Percentiles rank a stretch among this genome's conserved stretches.
Conservation (phyloP, 2,113 vertebrate species). For the Monopterus albus region DNA sequence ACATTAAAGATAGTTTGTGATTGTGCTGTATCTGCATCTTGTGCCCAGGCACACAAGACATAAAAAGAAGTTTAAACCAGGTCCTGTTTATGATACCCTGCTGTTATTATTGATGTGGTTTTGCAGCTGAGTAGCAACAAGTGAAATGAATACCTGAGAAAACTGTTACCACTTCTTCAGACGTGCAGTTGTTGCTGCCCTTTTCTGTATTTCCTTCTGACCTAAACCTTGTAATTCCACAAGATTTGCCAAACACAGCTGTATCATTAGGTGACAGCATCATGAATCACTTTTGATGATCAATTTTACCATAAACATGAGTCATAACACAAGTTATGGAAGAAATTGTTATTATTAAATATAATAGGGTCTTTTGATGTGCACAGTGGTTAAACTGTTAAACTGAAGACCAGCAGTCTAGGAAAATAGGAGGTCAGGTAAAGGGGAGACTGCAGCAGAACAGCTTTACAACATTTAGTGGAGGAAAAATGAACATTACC, state of each 20-base stretch:
- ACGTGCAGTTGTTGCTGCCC: neutral
- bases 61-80: neutral
- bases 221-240: slow-evolving; percentile 23
- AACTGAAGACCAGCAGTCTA: slow-evolving; percentile 22
- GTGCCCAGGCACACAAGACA: neutral
- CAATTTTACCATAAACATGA: too few species aligned
- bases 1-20: neutral
- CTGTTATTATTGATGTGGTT: too few species aligned
- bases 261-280: neutral
- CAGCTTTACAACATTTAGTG: too few species aligned
- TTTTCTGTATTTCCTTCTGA: neutral
- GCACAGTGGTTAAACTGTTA: slow-evolving; percentile 6
- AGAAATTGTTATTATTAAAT: slow-evolving; percentile 19
- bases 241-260: slow-evolving; percentile 4
- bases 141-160: neutral
- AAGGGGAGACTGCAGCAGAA: too few species aligned
- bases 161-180: neutral
- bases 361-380: slow-evolving; percentile 30
- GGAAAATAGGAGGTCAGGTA: slow-evolving; percentile 25
- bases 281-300: slow-evolving; percentile 16
- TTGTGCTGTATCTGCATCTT: neutral
- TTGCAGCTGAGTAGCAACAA: neutral
- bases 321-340: too few species aligned
- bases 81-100: neutral
- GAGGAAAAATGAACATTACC: neutral